These are phyloP conservation scores for Clytia hemisphaerica DNA, from an alignment of 30 jellyfish, hydroid and myxozoan genomes.

Conservation along the genomic window DNA sequence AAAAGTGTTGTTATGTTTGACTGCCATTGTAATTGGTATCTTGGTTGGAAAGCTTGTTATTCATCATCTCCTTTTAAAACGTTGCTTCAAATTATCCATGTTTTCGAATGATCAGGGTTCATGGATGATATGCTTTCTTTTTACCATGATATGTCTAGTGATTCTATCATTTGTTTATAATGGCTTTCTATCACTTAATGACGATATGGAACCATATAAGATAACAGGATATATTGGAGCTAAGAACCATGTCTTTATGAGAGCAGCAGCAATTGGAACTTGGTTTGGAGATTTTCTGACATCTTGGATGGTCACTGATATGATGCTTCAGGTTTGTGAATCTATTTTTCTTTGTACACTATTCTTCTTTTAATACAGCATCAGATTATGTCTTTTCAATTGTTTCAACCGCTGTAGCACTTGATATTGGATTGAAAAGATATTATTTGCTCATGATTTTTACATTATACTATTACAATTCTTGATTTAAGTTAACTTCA, in stretches of 20 bases:
- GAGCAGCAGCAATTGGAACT: conserved; percentile 93
- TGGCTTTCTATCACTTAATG: conserved; percentile 59
- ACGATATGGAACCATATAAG: conserved; percentile 37
- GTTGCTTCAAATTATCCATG: conserved; percentile 58
- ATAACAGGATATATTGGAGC: conserved; percentile 73
- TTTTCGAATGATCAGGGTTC: conserved; percentile 76
- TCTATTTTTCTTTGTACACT: too few relatives aligned
- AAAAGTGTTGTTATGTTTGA: conserved; percentile 58
- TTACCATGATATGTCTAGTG: conserved; percentile 40
- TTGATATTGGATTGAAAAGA: too few relatives aligned
- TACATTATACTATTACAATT: too few relatives aligned
- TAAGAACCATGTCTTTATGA: conserved; percentile 57
- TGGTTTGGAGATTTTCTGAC: conserved; percentile 95
- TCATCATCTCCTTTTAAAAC: conserved; percentile 53
- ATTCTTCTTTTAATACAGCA: too few relatives aligned
- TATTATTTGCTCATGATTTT: too few relatives aligned
- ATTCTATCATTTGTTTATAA: conserved; percentile 65
- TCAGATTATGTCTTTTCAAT: too few relatives aligned
- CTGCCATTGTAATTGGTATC: conserved; percentile 55
- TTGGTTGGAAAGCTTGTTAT: conserved; percentile 61
- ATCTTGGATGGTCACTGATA: conserved; percentile 98
- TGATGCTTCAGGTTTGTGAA: conserved; percentile 78
- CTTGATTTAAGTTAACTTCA: too few relatives aligned
- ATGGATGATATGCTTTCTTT: conserved; percentile 77
- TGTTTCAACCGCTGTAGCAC: too few relatives aligned